Conservation (phyloP, 2,797 vertebrate genomes). For the Triplophysa bombifrons region DNA sequence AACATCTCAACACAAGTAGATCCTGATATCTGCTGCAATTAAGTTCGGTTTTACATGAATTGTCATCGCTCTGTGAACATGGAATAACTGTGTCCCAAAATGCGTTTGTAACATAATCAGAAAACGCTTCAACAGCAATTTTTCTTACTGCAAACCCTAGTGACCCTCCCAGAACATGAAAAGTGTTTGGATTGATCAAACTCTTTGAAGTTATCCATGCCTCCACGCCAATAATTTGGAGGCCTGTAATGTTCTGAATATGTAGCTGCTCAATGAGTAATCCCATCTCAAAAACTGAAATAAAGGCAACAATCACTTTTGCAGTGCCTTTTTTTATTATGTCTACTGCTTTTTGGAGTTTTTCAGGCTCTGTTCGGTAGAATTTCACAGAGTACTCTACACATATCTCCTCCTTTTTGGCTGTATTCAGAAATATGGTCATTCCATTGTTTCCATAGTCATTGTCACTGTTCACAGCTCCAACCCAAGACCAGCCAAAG, state of each 20-base stretch:
- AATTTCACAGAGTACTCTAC: conserved; percentile 75
- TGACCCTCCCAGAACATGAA: conserved; percentile 70
- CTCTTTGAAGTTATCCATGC: conserved; percentile 76
- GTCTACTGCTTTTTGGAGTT: conserved; percentile 69
- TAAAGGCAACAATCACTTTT: conserved; percentile 72
- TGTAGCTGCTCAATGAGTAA: conserved; percentile 70
- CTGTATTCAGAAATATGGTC: conserved; percentile 72
- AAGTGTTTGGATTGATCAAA: conserved; percentile 71
- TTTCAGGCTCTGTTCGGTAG: conserved; percentile 67
- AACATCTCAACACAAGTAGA: conserved; percentile 60
- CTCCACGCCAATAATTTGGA: conserved; percentile 76
- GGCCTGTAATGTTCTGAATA: conserved; percentile 68
- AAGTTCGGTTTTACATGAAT: neutral
- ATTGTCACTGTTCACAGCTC: conserved; percentile 76
- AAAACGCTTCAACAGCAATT: conserved; percentile 66
- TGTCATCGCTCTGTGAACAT: conserved; percentile 50
- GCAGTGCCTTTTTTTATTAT: conserved; percentile 69
- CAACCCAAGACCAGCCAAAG: conserved; percentile 80
- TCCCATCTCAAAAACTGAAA: conserved; percentile 74
- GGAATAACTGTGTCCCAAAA: conserved; percentile 71
- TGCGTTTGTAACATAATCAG: conserved; percentile 65
- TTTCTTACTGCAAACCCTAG: conserved; percentile 75
- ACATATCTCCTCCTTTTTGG: conserved; percentile 72
- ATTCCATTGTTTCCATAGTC: conserved; percentile 79
- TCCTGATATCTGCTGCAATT: conserved; percentile 63